Conservation (phyloP, 2,888 invertebrate species). For the Sisyra terminalis region DNA sequence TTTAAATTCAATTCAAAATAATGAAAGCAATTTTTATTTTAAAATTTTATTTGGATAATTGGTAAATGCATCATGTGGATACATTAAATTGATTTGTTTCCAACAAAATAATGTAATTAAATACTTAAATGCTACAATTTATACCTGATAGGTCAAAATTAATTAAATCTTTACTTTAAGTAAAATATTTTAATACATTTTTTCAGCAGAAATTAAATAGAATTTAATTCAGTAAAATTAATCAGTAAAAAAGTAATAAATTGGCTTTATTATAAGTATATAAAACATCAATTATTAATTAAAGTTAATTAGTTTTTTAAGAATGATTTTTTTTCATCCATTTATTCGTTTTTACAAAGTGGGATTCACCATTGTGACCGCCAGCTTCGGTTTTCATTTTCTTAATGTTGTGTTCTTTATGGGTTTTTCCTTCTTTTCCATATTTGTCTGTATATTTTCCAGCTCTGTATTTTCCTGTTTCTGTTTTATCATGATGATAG, state of each 20-base stretch:
- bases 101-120: too few species aligned
- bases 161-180: not conserved
- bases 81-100: too few species aligned
- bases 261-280: too few species aligned
- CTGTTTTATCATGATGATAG: conserved; percentile 15
- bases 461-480: conserved; percentile 15
- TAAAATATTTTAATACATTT: not conserved
- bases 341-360: conserved; percentile 19
- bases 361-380: conserved; percentile 17
- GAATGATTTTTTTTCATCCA: conserved; percentile 20
- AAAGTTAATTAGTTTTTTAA: conserved; percentile 17
- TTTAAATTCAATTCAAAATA: too few species aligned
- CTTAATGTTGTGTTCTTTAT: conserved; percentile 19
- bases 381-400: conserved; percentile 21
- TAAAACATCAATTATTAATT: conserved; percentile 16
- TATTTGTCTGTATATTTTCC: conserved; percentile 19
- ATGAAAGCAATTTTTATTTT: too few species aligned
- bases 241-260: too few species aligned
- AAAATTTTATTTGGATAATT: too few species aligned
- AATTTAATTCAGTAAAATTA: too few species aligned
- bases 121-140: too few species aligned
- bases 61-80: too few species aligned
- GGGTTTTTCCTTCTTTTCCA: conserved; percentile 20
- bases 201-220: too few species aligned
- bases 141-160: not conserved